Base-by-base conservation (phyloP, 2,113 vertebrate species). In the Alligator mississippiensis region DNA sequence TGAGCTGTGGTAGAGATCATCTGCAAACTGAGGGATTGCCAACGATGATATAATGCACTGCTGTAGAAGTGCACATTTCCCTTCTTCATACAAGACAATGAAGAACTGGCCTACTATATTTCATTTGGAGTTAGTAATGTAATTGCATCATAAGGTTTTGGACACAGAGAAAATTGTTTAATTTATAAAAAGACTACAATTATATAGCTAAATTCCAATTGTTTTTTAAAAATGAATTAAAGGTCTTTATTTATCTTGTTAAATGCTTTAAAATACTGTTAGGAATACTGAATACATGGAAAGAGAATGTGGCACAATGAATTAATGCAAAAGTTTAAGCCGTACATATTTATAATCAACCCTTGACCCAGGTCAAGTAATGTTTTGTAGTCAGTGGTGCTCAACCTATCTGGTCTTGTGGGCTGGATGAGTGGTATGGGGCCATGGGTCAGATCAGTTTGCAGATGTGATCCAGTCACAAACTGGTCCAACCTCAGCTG, bases 201-300 rank as follows among this genome's bases (percentile, higher is more conserved):
- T 89, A 87, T 0, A 38, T 22, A 84, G 74, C 79, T 89, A 88
- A 94, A 77, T 3, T 1, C 4, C 9, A 81, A 66, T 12, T 60
- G 74, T 28, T 30, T 90, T 82, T 19, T 80, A 94, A 87, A 91
- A 87, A 77, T 72, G 60, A 89, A 4, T 13, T n/a, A 61, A 88
- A 81, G 22, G 7, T 28, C 9, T 63, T 63, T 11, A 3, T 3
- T 13, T 3, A 34, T 90, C 75, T 80, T 84, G 77, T 22, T 54
- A 58, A 9, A 5, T 84, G 7, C 19, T 72, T 30, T 86, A 78
- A 16, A 84, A 58, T 30, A 76, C 5, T 15, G 28, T 66, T 55
- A 59, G 16, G 17, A 76, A 84, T 18, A 82, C 18, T 38, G 10
- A 27, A 66, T 7, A 80, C 55, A 2, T 27, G 55, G 34, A 22